Base-by-base conservation (phyloP, 2,797 vertebrate genomes). In the Neomorphus geoffroyi region DNA sequence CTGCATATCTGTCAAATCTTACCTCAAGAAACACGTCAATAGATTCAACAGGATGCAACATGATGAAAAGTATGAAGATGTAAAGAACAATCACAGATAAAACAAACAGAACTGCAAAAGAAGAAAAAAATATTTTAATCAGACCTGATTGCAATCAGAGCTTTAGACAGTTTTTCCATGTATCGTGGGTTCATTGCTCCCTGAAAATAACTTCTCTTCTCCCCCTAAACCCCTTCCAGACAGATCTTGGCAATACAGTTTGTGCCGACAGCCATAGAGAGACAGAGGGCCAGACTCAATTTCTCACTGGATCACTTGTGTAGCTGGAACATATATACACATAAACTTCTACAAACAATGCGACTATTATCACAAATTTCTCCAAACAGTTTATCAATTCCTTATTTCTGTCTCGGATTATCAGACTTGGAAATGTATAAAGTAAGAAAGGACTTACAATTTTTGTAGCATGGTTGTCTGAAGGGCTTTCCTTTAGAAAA, bases 401-500 rank as follows among this genome's bases (percentile, higher is more conserved):
- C 27, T 24, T 64, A 24, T 58, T 82, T 85, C 43, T 39, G 9
- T 23, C 56, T 85, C 58, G 56, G 50, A 74, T 61, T 57, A 78
- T 26, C 11, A 79, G 35, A 86, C 51, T 62, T 90, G 17, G 28
- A 92, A 65, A 11, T 27, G 13, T 18, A 62, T 9, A 37, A 2
- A 80, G 5, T 10, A 82, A 74, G 14, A 72, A 88, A 85, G 43
- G 8, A 97, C 99, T 97, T 98, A 99, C 99, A 98, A 83, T 99
- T 99, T 95, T 99, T 99, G 98, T 99, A 99, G 98, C 98, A 99
- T 15, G 99, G 99, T 95, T 99, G 99, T 88, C 99, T 98, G 96
- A 99, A 99, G 54, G 99, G 99, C 97, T 99, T 99, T 96, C 99
- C 99, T 98, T 99, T 99, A 94, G 99, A 99, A 98, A 99, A 99